Evolutionary conservation across 2,888 invertebrate genomes (phyloP), one percentile per base, ranked within the genome.

Genomic region (Drosophila macrospina): DNA sequence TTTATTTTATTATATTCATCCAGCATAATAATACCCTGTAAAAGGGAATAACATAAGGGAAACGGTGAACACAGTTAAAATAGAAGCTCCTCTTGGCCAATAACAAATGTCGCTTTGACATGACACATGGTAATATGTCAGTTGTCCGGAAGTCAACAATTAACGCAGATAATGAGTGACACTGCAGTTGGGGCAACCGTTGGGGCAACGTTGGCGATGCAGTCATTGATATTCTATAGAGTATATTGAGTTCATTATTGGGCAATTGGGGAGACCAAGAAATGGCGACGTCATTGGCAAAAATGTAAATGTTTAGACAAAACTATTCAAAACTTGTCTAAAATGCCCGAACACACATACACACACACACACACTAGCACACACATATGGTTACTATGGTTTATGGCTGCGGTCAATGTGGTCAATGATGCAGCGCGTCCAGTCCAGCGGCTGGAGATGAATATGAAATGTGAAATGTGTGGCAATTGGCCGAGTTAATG

Each of bases 271-370:
- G 39, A 44, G 70, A 70, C 70, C 77, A 57, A 52, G 66, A 61
- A 64, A 80, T 52, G 74, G 63, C 88, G 86, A 82, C 80, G 88
- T 88, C 88, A 79, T 83, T 82, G 69, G 86, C 83, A 5, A 69
- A 82, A 81, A 75, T 82, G 76, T 82, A 88, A 88, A 88, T 82
- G 82, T 82, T 82, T 88, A 88, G 83, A 82, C 80, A 88, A 79
- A 75, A 83, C 62, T 73, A 78, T 78, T 74, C 73, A 39, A 54
- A 74, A 78, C 73, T 64, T 66, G 55, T 74, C 78, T 62, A 54
- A 67, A 78, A 74, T 67, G 57, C 57, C 47, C 37, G 20, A 26
- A n/a, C 20, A 26, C 34, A 41, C 41, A 41, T 52, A 30, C 44
- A 36, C 39, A 57, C 44, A 45, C 39, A 55, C 44, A 45, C 48